phyloP scores from a whole-genome alignment of 2,113 vertebrate species.

The Recurvirostra avosetta region DNA sequence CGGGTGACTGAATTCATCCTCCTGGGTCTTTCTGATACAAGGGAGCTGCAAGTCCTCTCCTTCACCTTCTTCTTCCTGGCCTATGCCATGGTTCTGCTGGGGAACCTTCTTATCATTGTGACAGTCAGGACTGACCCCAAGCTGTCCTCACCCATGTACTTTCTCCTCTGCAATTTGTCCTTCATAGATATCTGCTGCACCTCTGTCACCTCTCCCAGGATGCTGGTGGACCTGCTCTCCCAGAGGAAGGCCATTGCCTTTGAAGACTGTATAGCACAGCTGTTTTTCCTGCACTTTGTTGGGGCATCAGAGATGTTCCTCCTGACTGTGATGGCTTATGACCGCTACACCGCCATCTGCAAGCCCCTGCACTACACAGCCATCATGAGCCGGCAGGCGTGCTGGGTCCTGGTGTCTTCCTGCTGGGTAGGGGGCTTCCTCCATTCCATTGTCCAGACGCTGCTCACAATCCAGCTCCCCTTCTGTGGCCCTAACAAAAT shows the following conservation, averaged over 20 bases:
- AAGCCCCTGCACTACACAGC: conserved; percentile 38
- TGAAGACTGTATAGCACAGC: conserved; percentile 57
- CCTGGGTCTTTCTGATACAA: conserved; percentile 41
- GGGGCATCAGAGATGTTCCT: conserved; percentile 66
- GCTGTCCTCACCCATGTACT: conserved; percentile 62
- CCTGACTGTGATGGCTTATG: conserved; percentile 29
- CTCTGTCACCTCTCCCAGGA: conserved; percentile 55
- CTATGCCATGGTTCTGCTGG: conserved; percentile 51
- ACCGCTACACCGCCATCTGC: conserved; percentile 53
- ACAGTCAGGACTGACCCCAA: conserved; percentile 30
- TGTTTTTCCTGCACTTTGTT: conserved; percentile 65
- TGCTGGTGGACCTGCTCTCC: conserved; percentile 50
- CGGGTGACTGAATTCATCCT: conserved; percentile 65
- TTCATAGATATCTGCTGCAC: conserved; percentile 64
- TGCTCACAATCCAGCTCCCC: conserved; percentile 7
- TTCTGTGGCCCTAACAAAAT: conserved; percentile 40
- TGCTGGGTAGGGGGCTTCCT: conserved; percentile 50
- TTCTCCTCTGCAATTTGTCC: conserved; percentile 66
- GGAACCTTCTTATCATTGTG: conserved; percentile 62
- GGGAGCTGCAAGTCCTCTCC: conserved; percentile 34
- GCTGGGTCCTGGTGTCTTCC: not conserved
- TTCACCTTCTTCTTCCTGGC: conserved; percentile 46
- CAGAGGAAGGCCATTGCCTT: conserved; percentile 54
- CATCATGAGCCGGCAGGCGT: conserved; percentile 14
- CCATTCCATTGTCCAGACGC: not conserved